These are phyloP conservation scores for Grus americana DNA, from an alignment of 2,113 vertebrate species.

Conservation along the genomic window DNA sequence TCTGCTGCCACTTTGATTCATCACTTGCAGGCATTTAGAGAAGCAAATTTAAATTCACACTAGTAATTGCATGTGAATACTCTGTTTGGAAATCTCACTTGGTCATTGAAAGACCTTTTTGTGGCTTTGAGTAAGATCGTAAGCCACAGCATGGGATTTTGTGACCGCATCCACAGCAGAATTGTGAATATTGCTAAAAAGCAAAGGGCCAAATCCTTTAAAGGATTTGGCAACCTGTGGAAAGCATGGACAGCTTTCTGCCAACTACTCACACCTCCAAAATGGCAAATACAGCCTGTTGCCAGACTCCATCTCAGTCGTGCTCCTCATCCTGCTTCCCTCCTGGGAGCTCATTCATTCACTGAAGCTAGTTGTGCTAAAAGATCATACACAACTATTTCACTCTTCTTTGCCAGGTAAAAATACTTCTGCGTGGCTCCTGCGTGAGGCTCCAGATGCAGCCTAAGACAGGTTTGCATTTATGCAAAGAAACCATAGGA, in stretches of 20 bases:
- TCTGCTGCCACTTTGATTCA: neutral
- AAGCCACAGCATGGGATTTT: neutral
- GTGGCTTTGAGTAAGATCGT: neutral
- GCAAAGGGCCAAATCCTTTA: neutral
- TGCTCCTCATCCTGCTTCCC: neutral
- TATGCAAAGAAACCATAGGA: neutral
- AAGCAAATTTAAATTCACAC: neutral
- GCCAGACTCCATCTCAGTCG: neutral
- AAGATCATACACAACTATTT: neutral
- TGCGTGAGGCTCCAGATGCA: neutral
- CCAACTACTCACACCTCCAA: neutral
- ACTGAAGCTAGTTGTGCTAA: neutral
- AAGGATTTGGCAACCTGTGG: neutral
- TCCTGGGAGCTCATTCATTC: neutral
- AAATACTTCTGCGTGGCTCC: neutral
- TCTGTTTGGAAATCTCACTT: neutral
- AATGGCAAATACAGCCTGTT: neutral
- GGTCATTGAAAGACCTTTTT: neutral
- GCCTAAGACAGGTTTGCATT: neutral
- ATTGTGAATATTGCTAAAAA: neutral
- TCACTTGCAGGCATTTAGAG: neutral
- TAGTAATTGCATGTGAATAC: neutral
- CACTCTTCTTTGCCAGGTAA: neutral
- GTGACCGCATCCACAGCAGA: neutral
- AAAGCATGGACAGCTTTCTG: neutral